Evolutionary conservation across 2,797 vertebrate genomes (phyloP), one percentile per base, ranked within the genome.

Genomic region (Acestrorhynchus altus): DNA sequence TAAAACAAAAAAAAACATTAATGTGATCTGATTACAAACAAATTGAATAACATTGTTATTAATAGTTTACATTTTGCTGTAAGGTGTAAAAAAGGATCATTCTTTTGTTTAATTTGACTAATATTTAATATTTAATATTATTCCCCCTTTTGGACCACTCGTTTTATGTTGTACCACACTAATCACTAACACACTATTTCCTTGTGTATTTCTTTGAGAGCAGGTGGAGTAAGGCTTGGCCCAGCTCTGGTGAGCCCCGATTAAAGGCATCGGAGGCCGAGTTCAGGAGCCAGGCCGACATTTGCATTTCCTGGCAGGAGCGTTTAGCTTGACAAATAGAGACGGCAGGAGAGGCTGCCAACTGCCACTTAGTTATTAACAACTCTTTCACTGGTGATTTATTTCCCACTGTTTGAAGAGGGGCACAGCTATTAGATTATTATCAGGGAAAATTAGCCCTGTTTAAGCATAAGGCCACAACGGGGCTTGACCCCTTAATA

Each of bases 351-450:
- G 89, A 93, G 95, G 94, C 95, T 95, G 95, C 94, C 93, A 92
- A 93, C 94, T 97, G 96, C 95, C 95, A 96, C 94, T 96, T 96
- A 93, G 95, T 96, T 97, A 98, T 98, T 96, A 98, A 96, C 96
- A 96, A 98, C 93, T 96, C 95, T 95, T 97, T 96, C 94, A 90
- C 92, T 90, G 87, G 92, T 97, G 96, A 99, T 99, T 98, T 97
- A 98, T 98, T 95, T 93, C 90, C 93, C 91, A 89, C 92, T 93
- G 93, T 94, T 91, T 93, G 89, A 93, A 93, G 93, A 93, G 92
- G 96, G 95, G 95, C 95, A 96, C 94, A 96, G 95, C 95, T 95
- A 93, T 95, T 96, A 91, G 93, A 95, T 95, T 96, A 96, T 95
- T 95, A 97, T 95, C 94, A 92, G 83, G 86, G 86, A 92, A 98